Base-by-base conservation (phyloP, 2,797 vertebrate species). In the Diplodus puntazzo region DNA sequence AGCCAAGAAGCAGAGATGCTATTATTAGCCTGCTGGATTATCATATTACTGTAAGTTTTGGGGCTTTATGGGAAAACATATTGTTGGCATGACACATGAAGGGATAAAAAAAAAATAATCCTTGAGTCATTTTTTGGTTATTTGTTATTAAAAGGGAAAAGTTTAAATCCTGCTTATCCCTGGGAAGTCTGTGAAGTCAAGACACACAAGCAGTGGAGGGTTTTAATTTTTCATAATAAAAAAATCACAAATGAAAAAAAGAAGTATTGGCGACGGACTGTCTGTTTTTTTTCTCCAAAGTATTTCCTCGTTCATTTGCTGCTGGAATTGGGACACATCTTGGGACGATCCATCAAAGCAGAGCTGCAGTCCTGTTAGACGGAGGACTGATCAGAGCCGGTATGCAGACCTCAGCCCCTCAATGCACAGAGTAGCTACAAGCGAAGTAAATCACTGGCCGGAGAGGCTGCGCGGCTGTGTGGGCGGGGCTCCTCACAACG, bases 401-500 rank as follows among this genome's bases (percentile, higher is more conserved):
- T 87, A 89, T 90, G 89, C 84, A 88, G 87, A 79, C 84, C 72
- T 73, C 84, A 82, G 79, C 77, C 10, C 61, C 69, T 85, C 72
- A 49, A 71, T 80, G 89, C 83, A 76, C 81, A 87, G 81, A 87
- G 84, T 68, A 73, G 84, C 86, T 85, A 86, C 63, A 77, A 80
- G 80, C 68, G 73, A 67, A 74, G 79, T 93, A 93, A 95, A 93
- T 94, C 92, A 93, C 49, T 25, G 72, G 68, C 60, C 39, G 65
- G 65, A 82, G 63, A 45, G 54, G 80, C 50, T 1, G 79, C 48
- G 66, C 1, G 30, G 30, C 80, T 82, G 59, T 65, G 84, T 67
- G 84, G 88, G 87, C 77, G 84, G 81, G 80, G 80, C 81, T 11
- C 72, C 60, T 77, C 85, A 61, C 80, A 74, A 86, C 81, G 65